Evolutionary conservation across 2,888 invertebrate species (phyloP), one percentile per base, ranked within the genome.

Genomic region (Sminthurides aquaticus): DNA sequence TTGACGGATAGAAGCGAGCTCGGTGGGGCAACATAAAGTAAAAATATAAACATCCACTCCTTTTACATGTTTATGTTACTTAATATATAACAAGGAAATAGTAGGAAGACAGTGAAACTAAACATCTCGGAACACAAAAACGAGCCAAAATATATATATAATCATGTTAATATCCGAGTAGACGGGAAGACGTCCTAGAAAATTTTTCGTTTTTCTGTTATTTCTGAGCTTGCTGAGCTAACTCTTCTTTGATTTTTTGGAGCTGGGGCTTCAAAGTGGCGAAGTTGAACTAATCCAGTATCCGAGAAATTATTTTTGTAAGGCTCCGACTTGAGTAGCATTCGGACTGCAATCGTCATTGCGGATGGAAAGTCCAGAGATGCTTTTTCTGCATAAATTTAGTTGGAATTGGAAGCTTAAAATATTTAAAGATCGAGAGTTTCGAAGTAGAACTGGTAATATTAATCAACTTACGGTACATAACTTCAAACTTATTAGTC

Each of bases 401-500:
- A n/a, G n/a, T 27, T 15, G 20, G 28, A 57, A 26, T 18, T 43
- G 18, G 18, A 43, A 43, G 43, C 18, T 18, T 8, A 11, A 43
- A 43, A 43, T 43, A 43, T 43, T 43, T 43, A n/a, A n/a, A n/a
- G n/a, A n/a, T n/a, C n/a, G n/a, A n/a, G n/a, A n/a, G n/a, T n/a
- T n/a, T n/a, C n/a, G n/a, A n/a, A n/a, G n/a, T n/a, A n/a, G n/a
- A n/a, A n/a, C n/a, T n/a, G n/a, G n/a, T n/a, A n/a, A n/a, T n/a
- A n/a, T n/a, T n/a, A n/a, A n/a, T n/a, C n/a, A n/a, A 22, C 54
- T 61, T 49, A 57, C 57, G 29, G 29, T 57, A 63, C 18, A 49
- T 26, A 20, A 63, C 63, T 63, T 63, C 63, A 49, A 63, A 63
- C 29, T 63, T 63, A 48, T 63, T 63, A 2, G 63, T 63, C 29